A percentile compares a stretch with the other conserved stretches of the same genome.
Conservation (phyloP, 2,797 vertebrate species). For the Nothura maculosa region DNA sequence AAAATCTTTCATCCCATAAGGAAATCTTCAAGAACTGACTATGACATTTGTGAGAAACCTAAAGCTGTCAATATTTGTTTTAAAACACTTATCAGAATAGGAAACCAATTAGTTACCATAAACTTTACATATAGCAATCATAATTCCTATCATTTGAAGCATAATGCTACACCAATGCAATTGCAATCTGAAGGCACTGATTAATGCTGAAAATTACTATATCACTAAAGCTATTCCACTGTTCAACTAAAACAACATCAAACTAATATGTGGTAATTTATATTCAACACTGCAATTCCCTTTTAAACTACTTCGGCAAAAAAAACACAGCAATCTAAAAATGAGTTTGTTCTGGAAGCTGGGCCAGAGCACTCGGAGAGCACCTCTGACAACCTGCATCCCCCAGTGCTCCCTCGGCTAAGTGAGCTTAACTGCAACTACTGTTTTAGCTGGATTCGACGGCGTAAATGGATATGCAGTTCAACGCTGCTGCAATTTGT, state of each 20-base stretch:
- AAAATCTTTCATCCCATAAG: neutral
- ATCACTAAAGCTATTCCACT: neutral
- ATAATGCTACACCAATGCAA: neutral
- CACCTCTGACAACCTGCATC: no score
- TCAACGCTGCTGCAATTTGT: no score
- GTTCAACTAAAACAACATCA: neutral
- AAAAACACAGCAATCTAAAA: no score
- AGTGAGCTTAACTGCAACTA: no score
- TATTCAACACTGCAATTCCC: no score
- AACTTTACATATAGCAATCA: neutral
- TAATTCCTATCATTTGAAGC: neutral
- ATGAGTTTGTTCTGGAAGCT: no score
- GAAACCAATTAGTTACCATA: neutral
- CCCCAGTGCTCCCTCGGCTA: no score
- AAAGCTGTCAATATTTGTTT: neutral
- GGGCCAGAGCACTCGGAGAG: no score
- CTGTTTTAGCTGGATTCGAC: no score
- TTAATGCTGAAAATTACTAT: neutral
- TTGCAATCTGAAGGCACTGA: neutral
- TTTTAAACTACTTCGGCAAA: no score
- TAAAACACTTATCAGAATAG: neutral
- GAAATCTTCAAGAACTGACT: neutral
- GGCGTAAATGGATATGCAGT: no score
- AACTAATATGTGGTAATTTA: neutral
- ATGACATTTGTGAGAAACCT: neutral